phyloP scores from a whole-genome alignment of 2,888 invertebrate species.

The Cephonodes hylas region DNA sequence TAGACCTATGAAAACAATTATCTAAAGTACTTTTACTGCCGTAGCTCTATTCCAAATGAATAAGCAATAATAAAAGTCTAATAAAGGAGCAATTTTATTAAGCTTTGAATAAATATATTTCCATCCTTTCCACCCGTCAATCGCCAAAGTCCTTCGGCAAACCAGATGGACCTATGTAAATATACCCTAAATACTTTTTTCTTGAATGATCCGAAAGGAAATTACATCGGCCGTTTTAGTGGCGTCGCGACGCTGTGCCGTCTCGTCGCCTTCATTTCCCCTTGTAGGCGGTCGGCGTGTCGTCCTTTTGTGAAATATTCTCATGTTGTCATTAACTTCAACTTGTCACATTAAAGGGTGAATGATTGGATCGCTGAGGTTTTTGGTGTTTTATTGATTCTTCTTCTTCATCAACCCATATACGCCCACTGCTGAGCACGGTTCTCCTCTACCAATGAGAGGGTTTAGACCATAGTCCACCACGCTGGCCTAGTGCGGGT shows the following conservation, averaged over 20 bases:
- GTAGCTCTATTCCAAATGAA: no score
- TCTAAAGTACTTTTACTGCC: no score
- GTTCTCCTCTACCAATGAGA: no score
- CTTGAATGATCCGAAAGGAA: conserved; percentile 42
- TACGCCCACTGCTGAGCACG: no score
- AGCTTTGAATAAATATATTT: not conserved
- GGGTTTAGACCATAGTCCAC: no score
- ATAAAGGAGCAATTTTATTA: not conserved
- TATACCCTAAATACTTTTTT: conserved; percentile 21
- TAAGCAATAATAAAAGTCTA: no score
- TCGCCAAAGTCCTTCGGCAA: not conserved
- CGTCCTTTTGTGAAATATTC: conserved; percentile 37
- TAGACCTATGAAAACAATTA: no score
- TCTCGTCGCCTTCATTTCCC: conserved; percentile 47
- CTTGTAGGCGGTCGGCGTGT: conserved; percentile 25
- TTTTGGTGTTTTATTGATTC: no score
- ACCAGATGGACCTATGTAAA: conserved; percentile 1
- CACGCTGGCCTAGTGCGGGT: no score
- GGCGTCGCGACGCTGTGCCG: conserved; percentile 30
- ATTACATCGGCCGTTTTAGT: conserved; percentile 48
- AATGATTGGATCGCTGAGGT: not conserved
- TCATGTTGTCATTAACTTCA: conserved; percentile 5
- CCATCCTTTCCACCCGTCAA: not conserved
- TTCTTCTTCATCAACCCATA: no score
- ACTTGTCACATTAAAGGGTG: not conserved